Evolutionary conservation across 37 sponge, comb jelly and placozoan species (phyloP), one percentile per base, ranked within the genome.

Genomic region (Spongilla lacustris): DNA sequence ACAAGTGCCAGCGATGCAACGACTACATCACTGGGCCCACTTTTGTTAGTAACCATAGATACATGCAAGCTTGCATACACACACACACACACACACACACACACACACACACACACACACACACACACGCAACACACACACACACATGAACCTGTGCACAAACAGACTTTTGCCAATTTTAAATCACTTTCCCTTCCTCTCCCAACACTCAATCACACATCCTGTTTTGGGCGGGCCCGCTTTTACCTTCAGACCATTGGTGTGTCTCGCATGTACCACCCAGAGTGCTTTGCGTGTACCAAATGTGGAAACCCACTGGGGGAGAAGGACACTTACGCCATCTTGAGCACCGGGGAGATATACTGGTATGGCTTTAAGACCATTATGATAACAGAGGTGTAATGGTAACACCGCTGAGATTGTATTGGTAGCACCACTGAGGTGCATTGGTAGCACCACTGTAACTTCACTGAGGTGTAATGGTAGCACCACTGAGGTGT

Each of bases 231-330:
- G 73, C 21, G 58, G 4, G 30, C 2, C 46, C 14, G 29, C 19
- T 17, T 58, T 58, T 58, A 17, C 14, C 11, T 58, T n/a, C 80
- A 94, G 94, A 86, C 91, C 0, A 89, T 89, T 34, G 94, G 94
- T 25, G 80, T 87, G 71, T 41, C 71, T 12, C 37, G 78, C 12
- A 86, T 85, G 85, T 94, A 85, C 74, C 94, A 94, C 49, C 94
- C 94, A 0, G 94, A 94, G 82, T 94, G 94, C 79, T 94, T 94
- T 69, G 38, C 82, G 2, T 94, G 94, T 46, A 73, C 66, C 29
- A 11, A 14, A 26, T 94, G 94, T 85, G 91, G 82, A 28, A 73
- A 30, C 4, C 91, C 91, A 1, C 78, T 94, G 37, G 94, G 88
- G 27, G 94, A 94, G 75, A 88, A 71, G 30, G 91, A 94, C 32